phyloP scores from a whole-genome alignment of 2,113 vertebrate species.

The Catagonus wagneri region DNA sequence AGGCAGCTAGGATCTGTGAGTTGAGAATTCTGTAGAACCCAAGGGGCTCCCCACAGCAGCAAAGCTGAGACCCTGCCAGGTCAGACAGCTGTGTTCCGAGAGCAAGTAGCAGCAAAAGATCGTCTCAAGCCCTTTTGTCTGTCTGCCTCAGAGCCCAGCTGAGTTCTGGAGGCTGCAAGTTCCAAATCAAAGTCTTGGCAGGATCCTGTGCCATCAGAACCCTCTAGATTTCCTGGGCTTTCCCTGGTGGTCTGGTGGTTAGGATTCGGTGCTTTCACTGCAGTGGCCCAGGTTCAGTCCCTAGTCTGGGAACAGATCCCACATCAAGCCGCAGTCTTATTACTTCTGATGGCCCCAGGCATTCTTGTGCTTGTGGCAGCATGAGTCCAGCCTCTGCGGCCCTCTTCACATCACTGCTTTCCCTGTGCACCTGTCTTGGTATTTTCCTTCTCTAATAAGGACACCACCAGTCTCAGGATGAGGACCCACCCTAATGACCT shows the following conservation, averaged over 20 bases:
- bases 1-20: too few species aligned
- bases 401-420: not conserved
- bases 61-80: not conserved
- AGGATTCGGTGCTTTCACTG: too few species aligned
- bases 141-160: too few species aligned
- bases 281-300: too few species aligned
- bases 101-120: too few species aligned
- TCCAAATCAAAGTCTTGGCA: not conserved
- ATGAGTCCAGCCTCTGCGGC: not conserved
- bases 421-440: not conserved
- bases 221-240: not conserved
- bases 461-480: not conserved
- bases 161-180: not conserved
- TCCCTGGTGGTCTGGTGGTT: too few species aligned
- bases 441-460: not conserved
- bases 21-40: too few species aligned
- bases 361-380: too few species aligned
- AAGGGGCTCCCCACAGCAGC: too few species aligned
- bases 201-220: not conserved
- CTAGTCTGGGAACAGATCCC: too few species aligned
- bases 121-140: not conserved
- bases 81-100: not conserved
- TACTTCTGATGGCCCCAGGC: not conserved
- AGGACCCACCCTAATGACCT: not conserved
- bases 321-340: not conserved